phyloP scores from a whole-genome alignment of 2,888 invertebrate genomes.

The Oasisia sp. region DNA sequence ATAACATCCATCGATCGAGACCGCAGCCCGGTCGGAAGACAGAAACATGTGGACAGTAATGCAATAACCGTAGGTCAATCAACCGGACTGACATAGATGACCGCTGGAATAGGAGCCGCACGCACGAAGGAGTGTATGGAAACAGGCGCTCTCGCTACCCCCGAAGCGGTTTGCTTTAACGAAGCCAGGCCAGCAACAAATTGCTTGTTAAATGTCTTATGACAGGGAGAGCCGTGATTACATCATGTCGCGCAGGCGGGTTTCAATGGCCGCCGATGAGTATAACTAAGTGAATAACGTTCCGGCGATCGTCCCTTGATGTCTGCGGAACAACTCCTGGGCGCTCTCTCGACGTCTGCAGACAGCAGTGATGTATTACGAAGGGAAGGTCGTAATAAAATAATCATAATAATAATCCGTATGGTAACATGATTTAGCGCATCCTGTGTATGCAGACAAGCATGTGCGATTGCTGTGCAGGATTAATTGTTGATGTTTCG shows the following conservation, averaged over 20 bases:
- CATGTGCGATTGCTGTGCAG: not conserved
- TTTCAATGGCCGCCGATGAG: not conserved
- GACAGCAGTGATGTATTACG: not conserved
- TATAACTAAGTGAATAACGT: not conserved
- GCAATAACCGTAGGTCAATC: not conserved
- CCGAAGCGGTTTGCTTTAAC: not conserved
- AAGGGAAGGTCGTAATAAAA: not conserved
- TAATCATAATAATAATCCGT: not conserved
- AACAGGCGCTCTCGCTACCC: not conserved
- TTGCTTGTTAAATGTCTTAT: conserved; percentile 12
- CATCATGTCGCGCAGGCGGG: not conserved
- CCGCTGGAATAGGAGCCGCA: not conserved
- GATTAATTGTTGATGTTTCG: not conserved
- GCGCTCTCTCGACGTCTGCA: not conserved
- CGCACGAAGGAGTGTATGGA: not conserved
- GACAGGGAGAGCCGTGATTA: not conserved
- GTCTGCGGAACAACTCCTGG: not conserved
- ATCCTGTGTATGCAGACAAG: not conserved
- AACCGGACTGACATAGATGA: not conserved
- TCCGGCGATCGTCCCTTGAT: not conserved
- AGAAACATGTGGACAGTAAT: not conserved
- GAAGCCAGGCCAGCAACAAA: not conserved
- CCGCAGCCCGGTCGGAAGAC: not conserved
- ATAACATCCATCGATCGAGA: not conserved
- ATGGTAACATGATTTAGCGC: not conserved